Percentiles rank a stretch among this genome's conserved stretches.
Evolutionary conservation across 2,797 vertebrate genomes (phyloP).

Genomic region (Etheostoma perlongum): DNA sequence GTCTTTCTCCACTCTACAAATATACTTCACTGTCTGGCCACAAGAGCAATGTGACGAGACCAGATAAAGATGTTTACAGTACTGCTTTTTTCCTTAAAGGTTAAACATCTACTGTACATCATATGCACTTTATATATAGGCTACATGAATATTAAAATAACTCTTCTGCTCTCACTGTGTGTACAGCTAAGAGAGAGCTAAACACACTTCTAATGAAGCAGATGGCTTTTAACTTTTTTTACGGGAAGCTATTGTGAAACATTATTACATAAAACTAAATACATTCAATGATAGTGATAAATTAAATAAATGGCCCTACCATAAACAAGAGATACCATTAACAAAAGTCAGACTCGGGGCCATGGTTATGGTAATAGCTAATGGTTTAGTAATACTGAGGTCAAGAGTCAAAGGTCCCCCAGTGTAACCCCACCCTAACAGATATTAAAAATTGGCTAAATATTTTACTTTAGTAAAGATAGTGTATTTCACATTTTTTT

Average conservation of each 20-base stretch:
- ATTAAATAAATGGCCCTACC: background rate
- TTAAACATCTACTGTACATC: background rate
- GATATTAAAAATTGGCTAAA: background rate
- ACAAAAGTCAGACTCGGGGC: background rate
- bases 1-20: slow-evolving; percentile 28
- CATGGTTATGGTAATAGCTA: background rate
- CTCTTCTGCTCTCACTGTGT: background rate
- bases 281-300: background rate
- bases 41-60: slow-evolving; percentile 35
- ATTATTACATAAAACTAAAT: background rate
- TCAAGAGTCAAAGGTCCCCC: slow-evolving; percentile 5
- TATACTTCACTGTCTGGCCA: slow-evolving; percentile 9
- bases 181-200: background rate
- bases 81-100: background rate
- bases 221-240: background rate
- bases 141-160: background rate
- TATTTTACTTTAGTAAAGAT: too few relatives aligned
- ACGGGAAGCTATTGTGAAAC: background rate
- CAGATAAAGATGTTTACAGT: slow-evolving; percentile 16
- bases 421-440: background rate
- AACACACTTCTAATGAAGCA: background rate
- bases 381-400: background rate
- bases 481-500: background rate
- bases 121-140: too few relatives aligned
- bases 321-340: background rate